Evolutionary conservation across 2,888 invertebrate genomes (phyloP).

Genomic region (Pyralis farinalis): DNA sequence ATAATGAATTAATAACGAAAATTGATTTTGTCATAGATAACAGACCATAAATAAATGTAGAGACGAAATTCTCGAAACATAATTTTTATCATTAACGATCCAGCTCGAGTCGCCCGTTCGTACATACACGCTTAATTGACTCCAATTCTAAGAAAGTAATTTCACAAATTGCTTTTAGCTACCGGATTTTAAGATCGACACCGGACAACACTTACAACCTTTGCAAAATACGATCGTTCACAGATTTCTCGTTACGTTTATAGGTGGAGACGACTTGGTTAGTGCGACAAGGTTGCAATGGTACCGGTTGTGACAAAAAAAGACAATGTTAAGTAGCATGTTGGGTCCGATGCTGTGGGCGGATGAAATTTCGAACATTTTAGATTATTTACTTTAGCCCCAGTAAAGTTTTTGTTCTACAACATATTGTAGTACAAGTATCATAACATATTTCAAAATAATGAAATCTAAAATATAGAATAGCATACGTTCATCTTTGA

Average conservation of each 20-base stretch:
- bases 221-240: conserved; percentile 35
- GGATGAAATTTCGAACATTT: conserved; percentile 41
- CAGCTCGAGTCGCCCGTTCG: conserved; percentile 23
- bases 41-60: conserved; percentile 15
- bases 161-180: conserved; percentile 80
- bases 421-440: no score
- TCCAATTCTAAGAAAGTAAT: conserved; percentile 79
- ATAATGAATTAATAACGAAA: no score
- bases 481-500: no score
- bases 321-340: conserved; percentile 28
- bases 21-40: no score
- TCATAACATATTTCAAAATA: no score
- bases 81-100: conserved; percentile 26
- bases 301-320: conserved; percentile 52
- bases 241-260: neutral
- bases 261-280: conserved; percentile 12
- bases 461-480: no score
- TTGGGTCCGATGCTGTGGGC: conserved; percentile 43
- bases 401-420: no score
- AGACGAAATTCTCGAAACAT: conserved; percentile 15
- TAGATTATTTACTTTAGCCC: conserved; percentile 26
- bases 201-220: conserved; percentile 42
- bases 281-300: conserved; percentile 46
- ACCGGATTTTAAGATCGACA: conserved; percentile 71
- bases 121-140: conserved; percentile 60